Evolutionary conservation across 2,797 vertebrate genomes (phyloP), one percentile per base, ranked within the genome.

Genomic region (Alectoris magna): DNA sequence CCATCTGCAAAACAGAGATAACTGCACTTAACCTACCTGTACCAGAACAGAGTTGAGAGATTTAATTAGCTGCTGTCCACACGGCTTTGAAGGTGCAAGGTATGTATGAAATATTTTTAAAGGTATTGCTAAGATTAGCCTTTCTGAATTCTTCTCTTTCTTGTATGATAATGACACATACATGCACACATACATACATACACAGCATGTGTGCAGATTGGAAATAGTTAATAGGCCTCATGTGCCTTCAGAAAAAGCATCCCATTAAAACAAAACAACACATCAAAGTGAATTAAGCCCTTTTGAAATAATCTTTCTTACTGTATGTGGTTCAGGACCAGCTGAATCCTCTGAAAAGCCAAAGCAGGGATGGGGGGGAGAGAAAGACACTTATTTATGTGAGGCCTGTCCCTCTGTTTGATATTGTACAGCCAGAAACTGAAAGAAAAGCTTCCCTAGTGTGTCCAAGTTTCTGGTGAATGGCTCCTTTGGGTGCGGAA

Each of bases 401-500:
- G 59, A 76, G 79, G 94, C 41, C 87, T 89, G 70, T 91, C 84
- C 94, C 80, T 90, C 81, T 87, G 66, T 94, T 96, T 4, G 68
- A 95, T 90, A 95, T 85, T 96, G 88, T 96, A 26, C 83, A 91
- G 92, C 81, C 96, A 95, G 92, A 80, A 95, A 70, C 53, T 77
- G 77, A 91, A 95, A 95, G 85, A 95, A 93, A 92, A 76, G 84
- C 91, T 87, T 94, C 72, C 76, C 76, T n/a, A 91, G 69, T 78
- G 94, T 84, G 95, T 96, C 90, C 94, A 96, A 91, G 89, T 96
- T 95, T 94, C 83, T 96, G 77, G 43, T 92, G 81, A 97, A 90
- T 96, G 94, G 91, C 71, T 93, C 92, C 96, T 95, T 94, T 95
- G 86, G 92, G 63, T 96, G 91, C 69, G 72, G 85, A 88, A 97